Evolutionary conservation across 2,797 vertebrate genomes (phyloP), one percentile per base, ranked within the genome.

Genomic region (Lycodopsis pacificus): DNA sequence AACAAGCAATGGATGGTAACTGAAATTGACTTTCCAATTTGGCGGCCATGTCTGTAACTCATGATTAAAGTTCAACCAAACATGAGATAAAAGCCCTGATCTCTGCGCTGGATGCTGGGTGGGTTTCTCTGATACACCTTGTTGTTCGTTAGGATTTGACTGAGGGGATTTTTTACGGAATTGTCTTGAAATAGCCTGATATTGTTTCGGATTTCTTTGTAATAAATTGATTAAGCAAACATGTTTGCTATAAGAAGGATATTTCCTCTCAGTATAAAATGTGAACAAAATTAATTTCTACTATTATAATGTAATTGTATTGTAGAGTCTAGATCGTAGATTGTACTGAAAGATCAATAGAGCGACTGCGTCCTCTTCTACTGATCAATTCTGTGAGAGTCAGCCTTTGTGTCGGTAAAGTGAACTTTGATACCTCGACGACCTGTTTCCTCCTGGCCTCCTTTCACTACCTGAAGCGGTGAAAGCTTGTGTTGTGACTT

Each of bases 61-160:
- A 0, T 12, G 49, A 49, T 40, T 65, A 49, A 56, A 74, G 46
- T 64, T 82, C 20, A 71, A 27, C 44, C 36, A 15, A 54, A 54
- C 25, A 19, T 66, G 74, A 13, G 34, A 59, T 38, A 38, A 36
- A 59, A n/a, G 11, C 19, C 11, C 2, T n/a, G 38, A 59, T 71
- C 10, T 62, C 40, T 70, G 27, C 51, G 13, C 51, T 13, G 51
- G 11, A 2, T 46, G 73, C 10, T 36, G 7, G 14, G 1, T 19
- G 7, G 17, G 17, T 4, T 30, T 46, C 64, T 61, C 25, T 15
- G 32, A 58, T 51, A 38, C 44, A 38, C 20, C 19, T 42, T 13
- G 2, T 17, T 32, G 22, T 36, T 38, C 36, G 2, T 44, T 0
- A 17, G 8, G n/a, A 46, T 17, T 17, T 36, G 59, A 59, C 38